A percentile compares a stretch with the other conserved stretches of the same genome.
Evolutionary conservation across 2,113 vertebrate species (phyloP).

Genomic region (Isurus oxyrinchus): DNA sequence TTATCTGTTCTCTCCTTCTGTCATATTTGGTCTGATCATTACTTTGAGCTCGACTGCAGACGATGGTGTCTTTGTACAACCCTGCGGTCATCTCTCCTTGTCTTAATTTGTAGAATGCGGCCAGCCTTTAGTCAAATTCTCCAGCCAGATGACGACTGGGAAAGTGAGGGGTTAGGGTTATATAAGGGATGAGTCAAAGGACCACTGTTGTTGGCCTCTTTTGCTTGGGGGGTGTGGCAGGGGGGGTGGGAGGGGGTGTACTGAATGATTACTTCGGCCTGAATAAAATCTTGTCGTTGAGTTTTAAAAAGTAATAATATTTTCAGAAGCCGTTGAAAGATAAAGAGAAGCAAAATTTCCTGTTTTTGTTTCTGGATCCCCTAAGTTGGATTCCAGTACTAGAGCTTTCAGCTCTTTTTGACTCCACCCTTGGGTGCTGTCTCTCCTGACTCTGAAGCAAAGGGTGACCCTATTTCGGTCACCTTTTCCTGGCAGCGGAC

Average conservation of each 20-base stretch:
- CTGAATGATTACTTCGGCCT: neutral
- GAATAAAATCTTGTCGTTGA: neutral
- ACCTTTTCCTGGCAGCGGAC: too few species aligned
- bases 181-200: neutral
- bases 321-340: neutral
- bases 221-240: neutral
- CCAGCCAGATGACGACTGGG: neutral
- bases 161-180: neutral
- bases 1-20: constrained; percentile 18
- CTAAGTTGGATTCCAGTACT: neutral
- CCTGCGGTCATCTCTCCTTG: constrained; percentile 6
- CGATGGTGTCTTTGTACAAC: neutral
- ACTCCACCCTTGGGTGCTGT: neutral
- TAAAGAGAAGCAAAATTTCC: neutral
- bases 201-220: neutral
- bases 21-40: constrained; percentile 26
- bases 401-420: neutral
- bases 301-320: neutral
- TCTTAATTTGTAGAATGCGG: neutral
- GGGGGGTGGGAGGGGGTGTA: too few species aligned
- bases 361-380: neutral
- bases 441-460: neutral
- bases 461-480: too few species aligned
- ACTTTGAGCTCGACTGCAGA: neutral
- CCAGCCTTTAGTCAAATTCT: constrained; percentile 1